Evolutionary conservation across 2,113 vertebrate species (phyloP).

Genomic region (Pao palembangensis): DNA sequence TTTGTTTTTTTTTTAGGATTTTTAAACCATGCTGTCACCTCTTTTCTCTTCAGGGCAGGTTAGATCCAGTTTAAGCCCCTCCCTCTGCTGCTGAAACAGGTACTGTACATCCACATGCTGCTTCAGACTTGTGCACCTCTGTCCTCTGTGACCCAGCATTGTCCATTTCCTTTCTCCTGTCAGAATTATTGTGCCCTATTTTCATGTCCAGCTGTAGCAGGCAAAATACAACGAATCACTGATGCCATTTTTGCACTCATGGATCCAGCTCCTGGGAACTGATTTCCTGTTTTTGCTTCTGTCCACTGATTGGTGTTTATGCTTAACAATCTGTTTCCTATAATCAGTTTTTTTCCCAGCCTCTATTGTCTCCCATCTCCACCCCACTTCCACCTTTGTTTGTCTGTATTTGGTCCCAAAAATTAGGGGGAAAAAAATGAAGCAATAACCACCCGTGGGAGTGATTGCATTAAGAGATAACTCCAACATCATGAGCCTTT

Average conservation of each 20-base stretch:
- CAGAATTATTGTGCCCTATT: constrained; percentile 1
- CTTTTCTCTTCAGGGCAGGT: no score
- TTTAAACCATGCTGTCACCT: no score
- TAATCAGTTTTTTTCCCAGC: constrained; percentile 38
- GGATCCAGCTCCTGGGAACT: constrained; percentile 68
- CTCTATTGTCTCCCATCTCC: constrained; percentile 41
- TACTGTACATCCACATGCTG: no score
- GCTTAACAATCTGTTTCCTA: constrained; percentile 72
- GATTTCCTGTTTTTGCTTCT: constrained; percentile 71
- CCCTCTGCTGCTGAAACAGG: no score
- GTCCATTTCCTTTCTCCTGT: constrained; percentile 12
- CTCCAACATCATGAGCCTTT: constrained; percentile 20
- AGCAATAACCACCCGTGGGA: no score
- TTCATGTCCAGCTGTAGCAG: constrained; percentile 25
- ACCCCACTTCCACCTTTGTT: constrained; percentile 12
- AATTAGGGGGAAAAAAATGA: constrained; percentile 9
- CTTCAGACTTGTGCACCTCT: neutral
- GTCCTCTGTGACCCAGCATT: constrained; percentile 9
- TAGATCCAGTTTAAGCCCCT: no score
- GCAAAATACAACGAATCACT: constrained; percentile 65
- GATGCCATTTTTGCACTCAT: constrained; percentile 53
- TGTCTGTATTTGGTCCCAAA: constrained; percentile 36
- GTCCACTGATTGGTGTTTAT: constrained; percentile 76
- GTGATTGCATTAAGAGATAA: constrained; percentile 57
- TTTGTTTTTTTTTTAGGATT: no score